A percentile compares a stretch with the other conserved stretches of the same genome.
Evolutionary conservation across 2,113 vertebrate species (phyloP).

Genomic region (Octodon degus): DNA sequence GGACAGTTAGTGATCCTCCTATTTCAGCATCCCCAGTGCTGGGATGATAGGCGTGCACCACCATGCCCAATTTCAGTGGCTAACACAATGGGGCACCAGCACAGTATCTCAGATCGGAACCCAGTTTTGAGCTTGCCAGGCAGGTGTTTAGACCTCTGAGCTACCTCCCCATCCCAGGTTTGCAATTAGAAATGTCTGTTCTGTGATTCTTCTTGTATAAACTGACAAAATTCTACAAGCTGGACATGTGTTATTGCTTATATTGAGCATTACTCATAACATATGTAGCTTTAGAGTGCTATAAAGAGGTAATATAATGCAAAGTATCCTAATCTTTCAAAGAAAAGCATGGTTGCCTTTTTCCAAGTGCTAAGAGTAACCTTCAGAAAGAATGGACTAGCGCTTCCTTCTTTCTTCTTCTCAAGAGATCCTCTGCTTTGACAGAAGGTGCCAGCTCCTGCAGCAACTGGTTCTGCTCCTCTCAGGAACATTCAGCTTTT

Average conservation of each 20-base stretch:
- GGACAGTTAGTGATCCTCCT: too few species aligned
- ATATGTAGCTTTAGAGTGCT: not conserved
- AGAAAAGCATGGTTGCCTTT: not conserved
- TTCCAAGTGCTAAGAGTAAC: conserved; percentile 28
- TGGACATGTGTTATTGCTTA: not conserved
- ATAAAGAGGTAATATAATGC: not conserved
- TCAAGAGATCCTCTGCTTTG: not conserved
- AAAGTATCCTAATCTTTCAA: not conserved
- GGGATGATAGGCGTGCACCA: too few species aligned
- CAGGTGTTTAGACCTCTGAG: too few species aligned
- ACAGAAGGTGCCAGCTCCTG: not conserved
- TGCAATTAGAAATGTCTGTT: not conserved
- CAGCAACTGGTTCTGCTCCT: not conserved
- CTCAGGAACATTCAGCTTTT: too few species aligned
- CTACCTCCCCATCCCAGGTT: too few species aligned
- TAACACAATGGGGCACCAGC: too few species aligned
- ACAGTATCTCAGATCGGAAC: too few species aligned
- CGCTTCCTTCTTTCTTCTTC: not conserved
- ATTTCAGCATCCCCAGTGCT: too few species aligned
- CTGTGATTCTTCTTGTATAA: not conserved
- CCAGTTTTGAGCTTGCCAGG: too few species aligned
- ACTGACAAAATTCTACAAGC: not conserved
- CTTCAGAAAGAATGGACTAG: not conserved
- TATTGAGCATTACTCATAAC: not conserved
- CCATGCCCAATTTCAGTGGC: too few species aligned